Evolutionary conservation across 2,888 invertebrate species (phyloP).

Genomic region (Pseudeuparius sepicola): DNA sequence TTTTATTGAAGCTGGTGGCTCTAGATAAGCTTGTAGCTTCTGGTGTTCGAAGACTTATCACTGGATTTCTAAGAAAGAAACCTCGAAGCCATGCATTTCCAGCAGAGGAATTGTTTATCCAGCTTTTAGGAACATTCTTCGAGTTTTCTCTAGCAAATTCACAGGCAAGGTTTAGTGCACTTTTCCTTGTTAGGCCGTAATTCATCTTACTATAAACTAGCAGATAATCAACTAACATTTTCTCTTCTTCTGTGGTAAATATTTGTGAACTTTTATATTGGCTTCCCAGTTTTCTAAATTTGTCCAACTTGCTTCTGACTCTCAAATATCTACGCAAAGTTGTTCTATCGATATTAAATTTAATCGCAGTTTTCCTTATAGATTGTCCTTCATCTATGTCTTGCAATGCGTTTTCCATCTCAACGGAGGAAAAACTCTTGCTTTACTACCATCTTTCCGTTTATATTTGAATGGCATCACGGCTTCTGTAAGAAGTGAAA

Average conservation of each 20-base stretch:
- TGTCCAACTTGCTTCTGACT: neutral
- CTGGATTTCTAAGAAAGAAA: constrained; percentile 8
- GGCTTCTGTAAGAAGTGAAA: constrained; percentile 3
- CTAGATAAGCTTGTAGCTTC: constrained; percentile 21
- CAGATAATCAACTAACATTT: constrained; percentile 5
- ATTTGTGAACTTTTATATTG: constrained; percentile 1
- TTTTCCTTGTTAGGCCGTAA: constrained; percentile 1
- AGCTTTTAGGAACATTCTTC: constrained; percentile 4
- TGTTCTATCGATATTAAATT: constrained; percentile 1
- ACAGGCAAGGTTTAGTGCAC: neutral
- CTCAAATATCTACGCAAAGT: constrained; percentile 1
- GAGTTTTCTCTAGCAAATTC: neutral
- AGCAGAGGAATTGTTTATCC: constrained; percentile 4
- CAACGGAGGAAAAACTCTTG: constrained; percentile 1
- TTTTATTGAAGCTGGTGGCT: constrained; percentile 16
- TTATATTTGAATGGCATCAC: constrained; percentile 8
- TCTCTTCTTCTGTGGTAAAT: constrained; percentile 5
- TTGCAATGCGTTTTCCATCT: neutral
- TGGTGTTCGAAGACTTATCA: constrained; percentile 15
- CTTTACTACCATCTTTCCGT: constrained; percentile 7
- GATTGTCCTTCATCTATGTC: constrained; percentile 1
- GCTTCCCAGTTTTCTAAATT: neutral
- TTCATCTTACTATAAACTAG: neutral
- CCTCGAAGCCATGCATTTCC: constrained; percentile 8
- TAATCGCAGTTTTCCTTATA: constrained; percentile 3